A percentile compares a stretch with the other conserved stretches of the same genome.
Evolutionary conservation across 2,113 vertebrate species (phyloP).

Genomic region (Laticauda colubrina): DNA sequence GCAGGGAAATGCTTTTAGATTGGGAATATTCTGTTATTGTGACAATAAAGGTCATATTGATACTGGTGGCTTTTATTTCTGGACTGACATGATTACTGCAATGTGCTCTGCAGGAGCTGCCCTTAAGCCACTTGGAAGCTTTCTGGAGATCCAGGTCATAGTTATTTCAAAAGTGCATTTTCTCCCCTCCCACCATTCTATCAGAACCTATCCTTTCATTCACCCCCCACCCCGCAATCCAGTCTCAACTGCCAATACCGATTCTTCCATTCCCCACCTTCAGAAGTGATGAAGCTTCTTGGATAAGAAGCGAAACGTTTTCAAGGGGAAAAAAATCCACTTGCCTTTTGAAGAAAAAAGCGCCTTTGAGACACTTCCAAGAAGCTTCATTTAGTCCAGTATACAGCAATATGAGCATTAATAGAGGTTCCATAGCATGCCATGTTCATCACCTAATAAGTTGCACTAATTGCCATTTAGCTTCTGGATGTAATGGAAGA

Average conservation of each 20-base stretch:
- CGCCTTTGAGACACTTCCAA: background rate
- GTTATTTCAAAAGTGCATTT: background rate
- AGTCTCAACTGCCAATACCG: too few species aligned
- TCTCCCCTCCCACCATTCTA: background rate
- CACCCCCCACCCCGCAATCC: too few species aligned
- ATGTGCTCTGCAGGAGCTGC: background rate
- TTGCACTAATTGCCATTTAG: background rate
- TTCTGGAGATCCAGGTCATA: background rate
- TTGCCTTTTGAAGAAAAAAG: background rate
- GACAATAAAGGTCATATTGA: background rate
- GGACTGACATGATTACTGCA: background rate
- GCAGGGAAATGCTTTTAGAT: background rate
- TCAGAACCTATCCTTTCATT: background rate
- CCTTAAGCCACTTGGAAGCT: background rate
- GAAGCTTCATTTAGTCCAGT: background rate
- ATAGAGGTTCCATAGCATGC: background rate
- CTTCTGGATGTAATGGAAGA: background rate
- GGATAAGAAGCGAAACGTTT: background rate
- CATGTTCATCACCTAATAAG: background rate
- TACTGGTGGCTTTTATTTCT: background rate
- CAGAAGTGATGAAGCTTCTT: background rate
- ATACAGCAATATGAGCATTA: background rate
- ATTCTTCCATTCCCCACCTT: too few species aligned
- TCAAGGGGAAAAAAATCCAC: background rate
- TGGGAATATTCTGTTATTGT: background rate